Base-by-base conservation (phyloP, 2,888 invertebrate genomes). In the Zaprionus obscuricornis region DNA sequence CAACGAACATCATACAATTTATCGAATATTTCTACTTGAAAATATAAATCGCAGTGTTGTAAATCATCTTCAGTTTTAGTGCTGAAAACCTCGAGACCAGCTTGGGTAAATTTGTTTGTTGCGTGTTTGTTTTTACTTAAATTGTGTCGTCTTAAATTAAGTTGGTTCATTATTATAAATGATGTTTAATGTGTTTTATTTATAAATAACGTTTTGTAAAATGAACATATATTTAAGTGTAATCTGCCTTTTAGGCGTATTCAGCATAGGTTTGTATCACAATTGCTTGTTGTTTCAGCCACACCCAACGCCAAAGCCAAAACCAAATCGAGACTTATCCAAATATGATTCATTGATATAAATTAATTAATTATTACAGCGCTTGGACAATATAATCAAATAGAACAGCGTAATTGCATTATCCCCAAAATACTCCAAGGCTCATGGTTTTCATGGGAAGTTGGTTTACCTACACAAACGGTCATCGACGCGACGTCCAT, bases 371-470 rank as follows among this genome's bases (percentile, higher is more conserved):
- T 36, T 27, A 16, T 72, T 71, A 8, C 51, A 82, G 82, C 46
- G 1, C 14, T 65, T 1, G 56, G 68, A 26, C 71, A 68, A 50
- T 84, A 64, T 10, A 86, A 87, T 62, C 66, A 81, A 13, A 27
- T 88, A 20, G 73, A 84, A 51, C 78, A 73, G 17, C 73, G 69
- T n/a, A 63, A 66, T 43, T 96, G 96, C 88, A 92, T 92, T 17
- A 95, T 97, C 86, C 97, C 97, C 18, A 87, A 93, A 66, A 94
- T 96, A 36, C 90, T 97, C 40, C 92, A 96, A 81, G 97, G 97
- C 58, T 93, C 95, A 22, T 97, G 97, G 97, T 97, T 96, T 90
- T 97, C 96, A 1, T 95, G 96, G 92, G 97, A 97, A 92, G 94
- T 94, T 91, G 96, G 96, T 6, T 18, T 72, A 78, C 96, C 96